A percentile compares a stretch with the other conserved stretches of the same genome.
phyloP scores from a whole-genome alignment of 2,113 vertebrate genomes.

The Heptranchias perlo region DNA sequence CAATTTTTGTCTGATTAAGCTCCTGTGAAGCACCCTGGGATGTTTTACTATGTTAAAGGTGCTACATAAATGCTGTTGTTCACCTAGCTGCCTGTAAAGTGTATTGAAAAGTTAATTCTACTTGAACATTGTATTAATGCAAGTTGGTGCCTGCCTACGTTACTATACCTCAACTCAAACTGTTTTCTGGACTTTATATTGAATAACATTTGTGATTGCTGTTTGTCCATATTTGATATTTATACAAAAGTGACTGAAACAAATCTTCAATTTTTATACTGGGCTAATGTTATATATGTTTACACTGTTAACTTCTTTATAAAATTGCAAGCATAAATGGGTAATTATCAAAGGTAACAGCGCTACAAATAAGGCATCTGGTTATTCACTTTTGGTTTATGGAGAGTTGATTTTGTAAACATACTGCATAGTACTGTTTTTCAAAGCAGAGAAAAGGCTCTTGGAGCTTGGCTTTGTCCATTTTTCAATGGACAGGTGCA shows the following conservation, averaged over 20 bases:
- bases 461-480: not conserved
- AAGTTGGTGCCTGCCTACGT: not conserved
- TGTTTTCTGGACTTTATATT: not conserved
- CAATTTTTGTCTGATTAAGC: not conserved
- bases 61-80: not conserved
- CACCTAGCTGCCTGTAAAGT: not conserved
- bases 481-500: not conserved
- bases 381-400: not conserved
- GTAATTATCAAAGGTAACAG: not conserved
- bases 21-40: not conserved
- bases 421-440: not conserved
- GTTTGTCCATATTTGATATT: not conserved
- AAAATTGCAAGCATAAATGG: not conserved
- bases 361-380: not conserved
- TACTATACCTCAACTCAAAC: not conserved
- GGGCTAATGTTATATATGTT: not conserved
- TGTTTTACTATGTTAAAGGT: not conserved
- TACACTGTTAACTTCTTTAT: not conserved
- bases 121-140: not conserved
- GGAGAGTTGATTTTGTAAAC: not conserved
- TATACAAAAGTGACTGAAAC: not conserved
- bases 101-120: not conserved
- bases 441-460: not conserved
- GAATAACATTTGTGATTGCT: not conserved
- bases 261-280: not conserved